phyloP scores from a whole-genome alignment of 2,888 invertebrate genomes.

The Tortrix viridana region DNA sequence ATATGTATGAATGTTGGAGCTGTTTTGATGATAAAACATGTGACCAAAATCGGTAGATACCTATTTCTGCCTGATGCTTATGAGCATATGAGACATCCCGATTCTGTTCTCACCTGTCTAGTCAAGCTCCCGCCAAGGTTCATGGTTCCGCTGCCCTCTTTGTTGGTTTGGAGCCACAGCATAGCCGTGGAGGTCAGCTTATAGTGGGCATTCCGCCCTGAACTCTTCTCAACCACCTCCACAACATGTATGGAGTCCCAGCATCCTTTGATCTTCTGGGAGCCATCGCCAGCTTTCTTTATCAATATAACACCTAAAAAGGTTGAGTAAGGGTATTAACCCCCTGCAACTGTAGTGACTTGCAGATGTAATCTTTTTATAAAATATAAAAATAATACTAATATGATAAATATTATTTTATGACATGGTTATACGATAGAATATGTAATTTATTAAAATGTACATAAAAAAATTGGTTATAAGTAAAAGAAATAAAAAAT shows the following conservation, averaged over 20 bases:
- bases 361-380: too few species aligned
- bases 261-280: conserved; percentile 99
- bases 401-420: too few species aligned
- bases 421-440: too few species aligned
- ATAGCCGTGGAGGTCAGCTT: conserved; percentile 99
- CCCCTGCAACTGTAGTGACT: too few species aligned
- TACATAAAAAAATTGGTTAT: too few species aligned
- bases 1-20: too few species aligned
- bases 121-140: conserved; percentile 99
- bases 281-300: conserved; percentile 99
- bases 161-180: conserved; percentile 99
- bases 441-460: too few species aligned
- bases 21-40: too few species aligned
- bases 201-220: conserved; percentile 97
- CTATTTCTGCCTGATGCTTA: not conserved
- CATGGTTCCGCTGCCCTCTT: conserved; percentile 98
- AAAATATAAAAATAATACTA: too few species aligned
- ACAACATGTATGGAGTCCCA: conserved; percentile 99
- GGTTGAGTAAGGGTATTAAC: too few species aligned
- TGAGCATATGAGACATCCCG: not conserved
- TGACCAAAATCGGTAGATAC: too few species aligned
- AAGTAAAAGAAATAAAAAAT: too few species aligned
- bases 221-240: conserved; percentile 98
- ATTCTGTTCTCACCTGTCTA: conserved; percentile 88
- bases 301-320: conserved; percentile 96